Conservation (phyloP, 2,797 vertebrate species). For the Mormyrops attenuatus region DNA sequence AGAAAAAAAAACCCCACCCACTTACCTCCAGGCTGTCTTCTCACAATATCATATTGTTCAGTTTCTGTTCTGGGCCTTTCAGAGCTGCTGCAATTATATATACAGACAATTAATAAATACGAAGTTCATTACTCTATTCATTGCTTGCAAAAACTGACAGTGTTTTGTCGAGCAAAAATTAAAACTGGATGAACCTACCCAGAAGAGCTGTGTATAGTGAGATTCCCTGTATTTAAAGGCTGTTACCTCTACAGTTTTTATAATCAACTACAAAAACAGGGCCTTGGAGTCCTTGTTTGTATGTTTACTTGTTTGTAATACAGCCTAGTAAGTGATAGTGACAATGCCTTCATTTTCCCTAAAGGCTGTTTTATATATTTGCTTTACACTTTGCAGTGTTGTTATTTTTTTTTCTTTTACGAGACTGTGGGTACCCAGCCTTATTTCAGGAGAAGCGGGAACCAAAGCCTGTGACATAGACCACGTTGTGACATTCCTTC, state of each 20-base stretch:
- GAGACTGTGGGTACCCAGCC: neutral
- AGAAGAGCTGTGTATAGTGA: neutral
- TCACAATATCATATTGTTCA: neutral
- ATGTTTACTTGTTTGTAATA: slow-evolving; percentile 5
- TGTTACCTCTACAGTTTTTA: neutral
- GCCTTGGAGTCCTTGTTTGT: neutral
- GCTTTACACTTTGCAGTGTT: neutral
- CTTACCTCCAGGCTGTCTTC: neutral
- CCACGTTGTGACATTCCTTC: neutral
- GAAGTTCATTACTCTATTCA: neutral
- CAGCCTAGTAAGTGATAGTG: neutral
- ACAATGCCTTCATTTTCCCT: neutral
- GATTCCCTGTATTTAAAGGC: slow-evolving; percentile 7
- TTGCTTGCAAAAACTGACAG: neutral
- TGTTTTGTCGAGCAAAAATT: neutral
- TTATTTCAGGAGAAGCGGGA: neutral
- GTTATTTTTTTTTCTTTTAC: neutral
- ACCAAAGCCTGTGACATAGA: neutral
- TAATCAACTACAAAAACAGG: neutral
- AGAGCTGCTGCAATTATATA: neutral
- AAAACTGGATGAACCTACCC: neutral
- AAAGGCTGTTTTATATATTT: neutral
- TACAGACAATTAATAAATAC: neutral
- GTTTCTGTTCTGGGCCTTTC: neutral
- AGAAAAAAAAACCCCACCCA: too few species aligned